phyloP scores from a whole-genome alignment of 2,113 vertebrate species.

The Dolichallabes microphthalmus region DNA sequence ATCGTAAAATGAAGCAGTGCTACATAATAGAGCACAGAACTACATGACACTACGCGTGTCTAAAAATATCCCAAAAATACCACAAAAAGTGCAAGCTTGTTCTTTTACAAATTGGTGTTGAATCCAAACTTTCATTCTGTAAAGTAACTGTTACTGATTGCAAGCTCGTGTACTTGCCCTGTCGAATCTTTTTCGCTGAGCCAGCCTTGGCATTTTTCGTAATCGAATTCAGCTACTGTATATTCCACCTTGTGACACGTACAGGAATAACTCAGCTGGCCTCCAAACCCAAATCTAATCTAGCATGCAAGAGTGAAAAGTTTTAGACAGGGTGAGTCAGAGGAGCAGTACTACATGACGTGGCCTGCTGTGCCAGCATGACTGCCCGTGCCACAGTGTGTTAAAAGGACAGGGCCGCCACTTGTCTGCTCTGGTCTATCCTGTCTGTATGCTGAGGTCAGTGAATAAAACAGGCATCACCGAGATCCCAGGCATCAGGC shows the following conservation, averaged over 20 bases:
- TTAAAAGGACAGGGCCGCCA: not conserved
- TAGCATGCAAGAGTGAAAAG: conserved; percentile 24
- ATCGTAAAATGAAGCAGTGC: no score
- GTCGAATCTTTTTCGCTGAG: conserved; percentile 4
- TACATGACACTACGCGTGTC: no score
- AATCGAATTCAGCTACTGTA: conserved; percentile 11
- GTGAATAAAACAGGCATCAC: not conserved
- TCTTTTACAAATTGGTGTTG: not conserved
- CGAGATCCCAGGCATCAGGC: not conserved
- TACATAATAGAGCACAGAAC: no score
- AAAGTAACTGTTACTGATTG: not conserved
- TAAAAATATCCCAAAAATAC: no score
- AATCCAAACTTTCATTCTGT: not conserved
- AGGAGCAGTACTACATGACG: conserved; percentile 5
- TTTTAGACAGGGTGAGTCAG: conserved; percentile 33
- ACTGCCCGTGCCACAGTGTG: not conserved
- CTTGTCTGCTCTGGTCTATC: not conserved
- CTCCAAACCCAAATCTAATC: conserved; percentile 10
- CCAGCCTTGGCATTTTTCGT: not conserved
- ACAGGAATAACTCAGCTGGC: conserved; percentile 6
- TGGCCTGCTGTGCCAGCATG: not conserved
- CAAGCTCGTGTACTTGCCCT: not conserved
- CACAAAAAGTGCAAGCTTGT: not conserved
- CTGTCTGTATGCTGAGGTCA: conserved; percentile 4
- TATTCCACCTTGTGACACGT: not conserved